Conservation (phyloP, 2,113 vertebrate species). For the Myocastor coypus region DNA sequence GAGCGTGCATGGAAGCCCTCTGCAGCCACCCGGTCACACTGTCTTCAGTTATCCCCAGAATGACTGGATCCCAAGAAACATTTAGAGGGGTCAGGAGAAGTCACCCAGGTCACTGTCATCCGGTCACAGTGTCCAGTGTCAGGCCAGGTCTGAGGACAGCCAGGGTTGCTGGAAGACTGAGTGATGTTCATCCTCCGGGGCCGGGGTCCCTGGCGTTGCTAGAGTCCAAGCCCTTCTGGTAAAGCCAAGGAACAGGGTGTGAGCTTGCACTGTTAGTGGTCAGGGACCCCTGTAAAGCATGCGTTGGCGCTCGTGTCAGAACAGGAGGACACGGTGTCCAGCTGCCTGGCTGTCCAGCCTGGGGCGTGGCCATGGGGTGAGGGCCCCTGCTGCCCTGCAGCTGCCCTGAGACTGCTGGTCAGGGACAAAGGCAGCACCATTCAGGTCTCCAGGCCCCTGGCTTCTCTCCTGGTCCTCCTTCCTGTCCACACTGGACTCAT, state of each 20-base stretch:
- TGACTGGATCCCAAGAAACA: too few species aligned
- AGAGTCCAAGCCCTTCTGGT: neutral
- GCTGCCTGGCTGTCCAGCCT: neutral
- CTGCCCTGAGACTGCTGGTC: neutral
- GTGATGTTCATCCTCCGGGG: neutral
- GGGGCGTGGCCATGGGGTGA: neutral
- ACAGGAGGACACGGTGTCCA: neutral
- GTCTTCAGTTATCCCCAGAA: neutral
- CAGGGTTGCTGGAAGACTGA: neutral
- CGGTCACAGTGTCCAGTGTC: neutral
- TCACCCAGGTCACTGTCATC: neutral
- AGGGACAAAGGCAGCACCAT: rapidly evolving
- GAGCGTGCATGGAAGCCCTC: too few species aligned
- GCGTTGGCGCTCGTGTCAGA: neutral
- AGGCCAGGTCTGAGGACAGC: neutral
- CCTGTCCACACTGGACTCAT: neutral
- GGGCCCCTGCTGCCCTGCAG: neutral
- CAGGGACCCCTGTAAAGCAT: neutral
- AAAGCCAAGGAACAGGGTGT: neutral
- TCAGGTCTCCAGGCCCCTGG: neutral
- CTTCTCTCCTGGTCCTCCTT: neutral
- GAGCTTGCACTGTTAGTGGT: neutral
- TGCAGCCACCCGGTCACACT: neutral
- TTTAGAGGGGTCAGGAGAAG: neutral
- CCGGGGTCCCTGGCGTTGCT: neutral